Evolutionary conservation across 2,797 vertebrate species (phyloP).

Genomic region (Spinibarbus caldwelli): DNA sequence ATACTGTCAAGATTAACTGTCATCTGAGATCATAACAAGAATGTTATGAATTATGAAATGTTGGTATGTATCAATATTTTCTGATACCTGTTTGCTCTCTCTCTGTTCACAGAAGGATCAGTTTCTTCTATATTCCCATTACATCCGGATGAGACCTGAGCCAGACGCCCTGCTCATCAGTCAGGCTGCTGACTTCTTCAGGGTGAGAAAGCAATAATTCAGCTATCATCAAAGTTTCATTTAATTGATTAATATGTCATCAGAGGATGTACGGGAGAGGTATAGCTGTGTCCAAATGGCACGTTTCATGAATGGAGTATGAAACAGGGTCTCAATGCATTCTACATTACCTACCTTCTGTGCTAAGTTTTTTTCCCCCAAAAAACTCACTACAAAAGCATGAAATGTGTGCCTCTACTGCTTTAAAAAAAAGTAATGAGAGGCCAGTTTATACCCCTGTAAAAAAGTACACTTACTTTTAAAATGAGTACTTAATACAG

Average conservation of each 20-base stretch:
- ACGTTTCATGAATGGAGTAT: neutral
- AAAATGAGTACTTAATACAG: neutral
- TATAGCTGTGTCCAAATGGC: neutral
- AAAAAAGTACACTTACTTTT: neutral
- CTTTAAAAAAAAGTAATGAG: neutral
- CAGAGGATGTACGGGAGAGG: neutral
- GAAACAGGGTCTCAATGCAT: neutral
- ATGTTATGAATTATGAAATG: neutral
- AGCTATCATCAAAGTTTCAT: neutral
- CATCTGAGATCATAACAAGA: too few relatives aligned
- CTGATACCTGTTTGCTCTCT: neutral
- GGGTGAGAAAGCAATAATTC: conserved; percentile 77
- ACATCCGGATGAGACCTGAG: conserved; percentile 84
- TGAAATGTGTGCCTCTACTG: neutral
- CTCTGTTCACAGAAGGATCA: conserved; percentile 82
- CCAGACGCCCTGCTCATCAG: conserved; percentile 79
- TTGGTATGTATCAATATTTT: neutral
- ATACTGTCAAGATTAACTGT: too few relatives aligned
- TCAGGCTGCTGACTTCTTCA: conserved; percentile 81
- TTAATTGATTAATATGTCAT: neutral
- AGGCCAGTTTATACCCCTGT: neutral
- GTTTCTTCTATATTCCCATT: conserved; percentile 87
- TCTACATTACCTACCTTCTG: neutral
- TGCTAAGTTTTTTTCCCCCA: too few relatives aligned
- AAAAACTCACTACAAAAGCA: neutral